Evolutionary conservation across 2,797 vertebrate species (phyloP), one percentile per base, ranked within the genome.

Genomic region (Pipistrellus nathusii): DNA sequence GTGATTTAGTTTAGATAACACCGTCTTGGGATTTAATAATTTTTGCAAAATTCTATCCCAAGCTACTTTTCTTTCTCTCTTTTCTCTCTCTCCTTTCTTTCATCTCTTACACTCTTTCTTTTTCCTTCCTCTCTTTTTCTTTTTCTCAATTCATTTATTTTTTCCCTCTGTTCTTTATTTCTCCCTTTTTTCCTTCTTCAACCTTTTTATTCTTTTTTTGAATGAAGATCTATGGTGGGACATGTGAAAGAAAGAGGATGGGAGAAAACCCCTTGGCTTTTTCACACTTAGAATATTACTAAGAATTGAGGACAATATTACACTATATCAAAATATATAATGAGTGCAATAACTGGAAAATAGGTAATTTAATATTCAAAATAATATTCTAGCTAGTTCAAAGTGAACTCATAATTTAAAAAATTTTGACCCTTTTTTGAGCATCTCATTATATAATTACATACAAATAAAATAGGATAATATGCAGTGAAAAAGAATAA

Each of bases 1-100:
- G 44, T 66, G 86, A 77, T 85, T 94, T 85, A 32, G 41, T 94
- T 93, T 78, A 87, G 38, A 85, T 92, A 69, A 83, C n/a, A 30
- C 9, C 82, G 20, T 82, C 7, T 21, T 91, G 46, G 27, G 25
- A 48, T 32, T 76, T 78, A 13, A 35, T 15, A 13, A 57, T 53
- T 84, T 88, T 75, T 80, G 0, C 9, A 68, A 75, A 88, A 62
- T 76, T 91, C 25, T 80, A 46, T 8, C 4, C 5, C 69, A 25
- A 82, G 32, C 3, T 64, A 25, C 66, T 62, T 94, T 77, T 41
- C 5, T 48, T 59, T 68, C 38, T 73, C 6, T 32, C 11, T 27
- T 35, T 27, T 75, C 21, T 13, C 11, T 25, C 46, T 25, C 46
- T 46, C 14, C 18, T 10, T 73, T 2, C 9, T n/a, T 20, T 9